Percentiles rank a stretch among this genome's conserved stretches.
Conservation (phyloP, 2,888 invertebrate species). For the Athetis lepigone region DNA sequence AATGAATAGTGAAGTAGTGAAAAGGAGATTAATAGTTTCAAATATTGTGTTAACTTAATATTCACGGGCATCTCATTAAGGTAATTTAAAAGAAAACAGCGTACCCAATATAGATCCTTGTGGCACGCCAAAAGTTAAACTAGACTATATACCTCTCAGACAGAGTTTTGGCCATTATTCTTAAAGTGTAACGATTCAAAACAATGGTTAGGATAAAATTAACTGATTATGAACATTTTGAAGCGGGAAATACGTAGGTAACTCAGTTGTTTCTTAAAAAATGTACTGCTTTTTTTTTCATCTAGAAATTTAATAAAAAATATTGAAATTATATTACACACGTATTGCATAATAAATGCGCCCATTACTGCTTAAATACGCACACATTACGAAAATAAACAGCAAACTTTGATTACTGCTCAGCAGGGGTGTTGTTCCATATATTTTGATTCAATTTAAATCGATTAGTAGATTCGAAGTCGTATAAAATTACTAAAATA, state of each 20-base stretch:
- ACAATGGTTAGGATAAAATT: background rate
- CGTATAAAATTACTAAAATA: constrained; percentile 83
- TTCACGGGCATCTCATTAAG: background rate
- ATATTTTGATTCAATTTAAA: constrained; percentile 69
- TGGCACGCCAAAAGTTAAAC: background rate
- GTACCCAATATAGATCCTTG: constrained; percentile 13
- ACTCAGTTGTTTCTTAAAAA: background rate
- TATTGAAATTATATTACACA: constrained; percentile 9
- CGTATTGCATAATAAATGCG: constrained; percentile 23
- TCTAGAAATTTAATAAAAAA: background rate
- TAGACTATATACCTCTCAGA: background rate
- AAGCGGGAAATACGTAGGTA: background rate
- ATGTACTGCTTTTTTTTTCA: background rate
- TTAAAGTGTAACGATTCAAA: background rate
- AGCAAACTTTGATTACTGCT: constrained; percentile 46
- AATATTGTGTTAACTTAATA: too few relatives aligned
- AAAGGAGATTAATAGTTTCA: background rate
- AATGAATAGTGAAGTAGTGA: background rate
- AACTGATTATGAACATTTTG: background rate
- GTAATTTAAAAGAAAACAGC: background rate
- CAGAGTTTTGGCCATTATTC: background rate
- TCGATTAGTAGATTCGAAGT: constrained; percentile 72
- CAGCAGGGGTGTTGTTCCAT: constrained; percentile 39
- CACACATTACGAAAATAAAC: constrained; percentile 53
- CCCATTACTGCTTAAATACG: constrained; percentile 35